Conservation (phyloP, 2,888 invertebrate genomes). For the Macrosoma leucophasiata region DNA sequence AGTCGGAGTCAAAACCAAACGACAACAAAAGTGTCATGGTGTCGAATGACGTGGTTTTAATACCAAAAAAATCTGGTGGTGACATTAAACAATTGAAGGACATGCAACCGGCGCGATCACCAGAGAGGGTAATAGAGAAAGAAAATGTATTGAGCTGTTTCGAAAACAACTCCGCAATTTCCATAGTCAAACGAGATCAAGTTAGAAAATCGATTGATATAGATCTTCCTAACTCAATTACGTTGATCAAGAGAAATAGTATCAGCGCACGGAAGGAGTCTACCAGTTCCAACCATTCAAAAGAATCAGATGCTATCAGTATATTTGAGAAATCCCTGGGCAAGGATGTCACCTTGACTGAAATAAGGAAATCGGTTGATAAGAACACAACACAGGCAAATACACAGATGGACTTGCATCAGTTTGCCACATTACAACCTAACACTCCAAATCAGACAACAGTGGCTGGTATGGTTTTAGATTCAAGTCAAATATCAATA, state of each 20-base stretch:
- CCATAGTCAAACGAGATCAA: slow-evolving; percentile 68
- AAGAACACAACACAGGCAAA: slow-evolving; percentile 40
- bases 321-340: slow-evolving; percentile 70
- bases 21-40: slow-evolving; percentile 64
- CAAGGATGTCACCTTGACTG: slow-evolving; percentile 68
- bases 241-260: slow-evolving; percentile 67
- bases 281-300: slow-evolving; percentile 64
- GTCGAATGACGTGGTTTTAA: slow-evolving; percentile 65
- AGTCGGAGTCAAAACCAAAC: slow-evolving; percentile 52
- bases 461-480: slow-evolving; percentile 45
- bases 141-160: slow-evolving; percentile 69
- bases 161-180: slow-evolving; percentile 71
- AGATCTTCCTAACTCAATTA: slow-evolving; percentile 66
- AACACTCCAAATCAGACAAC: slow-evolving; percentile 40
- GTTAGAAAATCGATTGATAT: slow-evolving; percentile 63
- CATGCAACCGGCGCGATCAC: slow-evolving; percentile 59
- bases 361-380: slow-evolving; percentile 67
- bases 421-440: slow-evolving; percentile 57
- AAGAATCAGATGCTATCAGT: slow-evolving; percentile 66
- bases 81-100: slow-evolving; percentile 66
- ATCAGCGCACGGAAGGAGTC: slow-evolving; percentile 65
- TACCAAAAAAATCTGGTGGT: slow-evolving; percentile 59
- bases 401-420: slow-evolving; percentile 58
- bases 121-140: slow-evolving; percentile 62
- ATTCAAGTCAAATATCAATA: slow-evolving; percentile 62